phyloP scores from a whole-genome alignment of 92 coral and sea anemone genomes.

The Pocillopora meandrina region DNA sequence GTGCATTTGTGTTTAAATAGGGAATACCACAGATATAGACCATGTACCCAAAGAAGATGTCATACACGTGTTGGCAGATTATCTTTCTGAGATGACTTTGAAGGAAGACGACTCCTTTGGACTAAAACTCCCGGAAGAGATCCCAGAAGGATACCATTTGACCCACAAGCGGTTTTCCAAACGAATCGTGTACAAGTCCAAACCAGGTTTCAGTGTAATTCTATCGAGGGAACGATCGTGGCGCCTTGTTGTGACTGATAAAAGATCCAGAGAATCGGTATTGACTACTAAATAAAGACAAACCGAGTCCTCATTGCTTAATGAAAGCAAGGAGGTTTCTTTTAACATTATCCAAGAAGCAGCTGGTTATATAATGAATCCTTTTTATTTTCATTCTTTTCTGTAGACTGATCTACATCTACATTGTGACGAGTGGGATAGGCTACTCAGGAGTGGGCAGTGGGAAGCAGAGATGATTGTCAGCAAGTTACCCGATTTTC shows the following conservation, averaged over 20 bases:
- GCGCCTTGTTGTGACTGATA: background rate
- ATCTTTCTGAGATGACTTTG: conserved; percentile 9
- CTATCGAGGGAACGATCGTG: background rate
- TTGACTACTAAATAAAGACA: background rate
- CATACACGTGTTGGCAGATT: background rate
- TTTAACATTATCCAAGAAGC: too few relatives aligned
- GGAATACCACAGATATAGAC: background rate
- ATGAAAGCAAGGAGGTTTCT: too few relatives aligned
- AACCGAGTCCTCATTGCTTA: too few relatives aligned
- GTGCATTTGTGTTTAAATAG: background rate
- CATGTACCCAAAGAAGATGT: conserved; percentile 3
- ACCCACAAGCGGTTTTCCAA: conserved; percentile 26
- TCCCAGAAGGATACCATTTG: conserved; percentile 17
- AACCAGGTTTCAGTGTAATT: background rate
- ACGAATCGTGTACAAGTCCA: background rate
- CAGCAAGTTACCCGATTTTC: conserved; percentile 7
- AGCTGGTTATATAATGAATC: too few relatives aligned
- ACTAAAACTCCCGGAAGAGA: conserved; percentile 8
- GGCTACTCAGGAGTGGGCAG: background rate
- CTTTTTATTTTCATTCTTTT: background rate
- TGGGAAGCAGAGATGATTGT: conserved; percentile 21
- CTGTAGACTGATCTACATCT: background rate
- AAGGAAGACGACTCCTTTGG: background rate
- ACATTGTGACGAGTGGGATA: conserved; percentile 23
- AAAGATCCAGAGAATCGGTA: background rate